Base-by-base conservation (phyloP, 2,888 invertebrate genomes). In the Gibbula magus region DNA sequence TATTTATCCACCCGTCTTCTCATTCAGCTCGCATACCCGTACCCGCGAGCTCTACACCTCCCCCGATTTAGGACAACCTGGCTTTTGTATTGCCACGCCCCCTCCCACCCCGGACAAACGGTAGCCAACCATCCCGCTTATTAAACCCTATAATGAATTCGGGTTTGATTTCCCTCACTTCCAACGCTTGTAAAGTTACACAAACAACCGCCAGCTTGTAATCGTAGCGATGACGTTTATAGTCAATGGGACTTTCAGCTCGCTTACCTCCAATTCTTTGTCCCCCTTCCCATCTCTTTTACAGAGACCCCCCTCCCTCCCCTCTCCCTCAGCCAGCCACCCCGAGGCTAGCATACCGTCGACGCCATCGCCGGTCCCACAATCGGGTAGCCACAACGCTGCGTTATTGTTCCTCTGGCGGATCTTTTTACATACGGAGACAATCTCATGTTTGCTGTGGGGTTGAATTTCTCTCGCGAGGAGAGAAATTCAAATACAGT, bases 401-500 rank as follows among this genome's bases (percentile, higher is more conserved):
- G 7, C 51, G 39, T 2, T 29, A 22, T 74, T 45, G 45, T 74
- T 74, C 51, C 25, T 20, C n/a, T 4, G 25, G 13, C 8, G 51
- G 75, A 75, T 29, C 51, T 25, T 54, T 32, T 53, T 75, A 53
- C 52, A 54, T n/a, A n/a, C 29, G 25, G 75, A 54, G 75, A 75
- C 53, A 52, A 54, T 32, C 35, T 32, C 8, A 16, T 75, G 75
- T 75, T 75, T 75, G 54, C 75, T 18, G 32, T 54, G 29, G 75
- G 75, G 75, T 75, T 75, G 54, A 29, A 35, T 75, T 75, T 75
- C 75, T 18, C 53, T 20, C 18, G 53, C 53, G 54, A 75, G 75
- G 75, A 54, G 75, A 54, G 75, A 75, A 75, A 75, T 75, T 54
- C 53, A 75, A 75, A 75, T 32, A 75, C 32, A 29, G 35, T 54